phyloP scores from a whole-genome alignment of 2,797 vertebrate species.

The Yasuhikotakia modesta region DNA sequence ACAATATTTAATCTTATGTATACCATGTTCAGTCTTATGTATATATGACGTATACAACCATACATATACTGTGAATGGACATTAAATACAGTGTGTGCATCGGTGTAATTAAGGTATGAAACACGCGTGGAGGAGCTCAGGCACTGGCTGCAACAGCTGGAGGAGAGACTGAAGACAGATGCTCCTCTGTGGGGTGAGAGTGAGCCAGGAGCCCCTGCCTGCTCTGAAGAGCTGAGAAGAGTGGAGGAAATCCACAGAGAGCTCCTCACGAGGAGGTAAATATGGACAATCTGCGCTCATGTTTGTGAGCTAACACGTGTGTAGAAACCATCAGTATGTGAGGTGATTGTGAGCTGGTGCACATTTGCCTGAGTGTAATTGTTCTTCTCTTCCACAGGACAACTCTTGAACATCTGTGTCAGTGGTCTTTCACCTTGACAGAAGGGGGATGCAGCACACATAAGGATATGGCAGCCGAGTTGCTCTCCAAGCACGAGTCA shows the following conservation, averaged over 20 bases:
- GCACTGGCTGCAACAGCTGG: slow-evolving; percentile 87
- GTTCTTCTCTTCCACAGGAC: slow-evolving; percentile 72
- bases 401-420: slow-evolving; percentile 86
- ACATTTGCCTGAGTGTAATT: neutral
- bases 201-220: slow-evolving; percentile 81
- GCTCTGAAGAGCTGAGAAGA: slow-evolving; percentile 85
- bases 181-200: slow-evolving; percentile 74
- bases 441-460: slow-evolving; percentile 83
- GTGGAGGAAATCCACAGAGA: slow-evolving; percentile 88
- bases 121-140: slow-evolving; percentile 79
- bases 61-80: no score
- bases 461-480: slow-evolving; percentile 82
- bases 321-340: slow-evolving; percentile 1
- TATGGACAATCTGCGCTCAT: slow-evolving; percentile 22
- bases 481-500: slow-evolving; percentile 85
- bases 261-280: slow-evolving; percentile 85
- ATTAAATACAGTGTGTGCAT: no score
- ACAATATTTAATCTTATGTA: no score
- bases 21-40: no score
- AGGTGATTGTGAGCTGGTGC: slow-evolving; percentile 23
- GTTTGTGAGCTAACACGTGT: neutral
- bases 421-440: slow-evolving; percentile 84
- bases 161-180: slow-evolving; percentile 83
- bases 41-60: no score
- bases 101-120: slow-evolving; percentile 80